Conservation (phyloP, 2,888 invertebrate species). For the Chrysolina americana region DNA sequence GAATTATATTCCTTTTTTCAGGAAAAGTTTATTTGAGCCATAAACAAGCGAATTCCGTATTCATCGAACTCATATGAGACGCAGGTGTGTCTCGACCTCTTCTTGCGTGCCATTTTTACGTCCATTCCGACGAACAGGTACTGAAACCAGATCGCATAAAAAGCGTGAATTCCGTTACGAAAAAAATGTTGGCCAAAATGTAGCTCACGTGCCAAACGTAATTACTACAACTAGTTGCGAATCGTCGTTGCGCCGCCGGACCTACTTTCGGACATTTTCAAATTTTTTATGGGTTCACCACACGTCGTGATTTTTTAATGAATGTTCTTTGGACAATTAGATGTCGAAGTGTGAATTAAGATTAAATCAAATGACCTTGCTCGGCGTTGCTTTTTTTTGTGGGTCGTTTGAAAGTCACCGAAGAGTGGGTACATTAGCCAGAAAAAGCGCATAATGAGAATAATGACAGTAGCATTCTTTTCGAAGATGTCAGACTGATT, state of each 20-base stretch:
- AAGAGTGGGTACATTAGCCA: too few species aligned
- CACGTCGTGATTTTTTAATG: background rate
- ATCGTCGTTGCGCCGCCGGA: constrained; percentile 1
- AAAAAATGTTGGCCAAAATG: constrained; percentile 39
- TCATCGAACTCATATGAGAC: constrained; percentile 19
- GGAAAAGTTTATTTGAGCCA: background rate
- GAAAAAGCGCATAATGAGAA: too few species aligned
- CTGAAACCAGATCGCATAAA: constrained; percentile 39
- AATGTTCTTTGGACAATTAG: background rate
- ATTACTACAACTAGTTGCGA: constrained; percentile 23
- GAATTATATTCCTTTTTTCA: background rate
- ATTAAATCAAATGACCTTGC: background rate
- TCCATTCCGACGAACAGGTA: constrained; percentile 34
- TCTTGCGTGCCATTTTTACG: constrained; percentile 32
- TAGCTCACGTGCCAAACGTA: constrained; percentile 36
- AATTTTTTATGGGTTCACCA: constrained; percentile 4
- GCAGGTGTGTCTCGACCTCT: constrained; percentile 24
- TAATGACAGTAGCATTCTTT: too few species aligned
- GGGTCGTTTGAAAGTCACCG: background rate
- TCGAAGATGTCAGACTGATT: too few species aligned
- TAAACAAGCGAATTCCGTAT: background rate
- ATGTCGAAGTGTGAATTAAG: background rate
- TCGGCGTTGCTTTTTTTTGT: background rate
- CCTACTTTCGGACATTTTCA: constrained; percentile 10
- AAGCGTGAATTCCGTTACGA: constrained; percentile 39